Base-by-base conservation (phyloP, 1,140 invertebrate species). In the Solenopsis fugax region DNA sequence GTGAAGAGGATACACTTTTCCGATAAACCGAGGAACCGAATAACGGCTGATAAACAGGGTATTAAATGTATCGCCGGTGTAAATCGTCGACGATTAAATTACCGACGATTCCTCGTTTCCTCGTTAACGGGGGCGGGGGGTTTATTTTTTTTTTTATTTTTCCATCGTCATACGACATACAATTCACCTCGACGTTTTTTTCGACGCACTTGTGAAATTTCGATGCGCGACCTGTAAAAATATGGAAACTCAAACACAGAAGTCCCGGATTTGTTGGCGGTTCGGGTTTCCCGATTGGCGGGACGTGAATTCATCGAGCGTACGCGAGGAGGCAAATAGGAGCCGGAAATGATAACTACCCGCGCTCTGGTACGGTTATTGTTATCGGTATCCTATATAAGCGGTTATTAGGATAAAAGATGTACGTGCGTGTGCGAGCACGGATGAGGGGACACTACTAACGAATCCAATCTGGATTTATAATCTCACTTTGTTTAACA, bases 1-100 rank as follows among this genome's bases (percentile, higher is more conserved):
- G 4, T 29, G 67, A 60, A 50, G 69, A 84, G 80, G 45, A 52
- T 73, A 56, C 21, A 45, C 24, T 82, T 48, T 82, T 73, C 41
- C 69, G 80, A 84, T 75, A 60, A 86, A 81, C 13, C 62, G 62
- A 71, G 81, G 65, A 87, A 85, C 67, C 65, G 34, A 85, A 87
- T 82, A 87, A 84, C 65, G 52, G 29, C 52, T 73, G 67, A 85
- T 64, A 56, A 78, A 78, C 62, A 80, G 41, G 37, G 60, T 80
- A 78, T 85, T 78, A 85, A 81, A 85, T 52, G 34, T 85, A 76
- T 54, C 60, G 50, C 45, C 52, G 24, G 37, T 34, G 71, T 41
- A 64, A 85, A 54, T 85, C 76, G 34, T 24, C 65, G 45, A 12
- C 41, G 13, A 69, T 69, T 69, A 50, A 69, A 69, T 50, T 50